These are phyloP conservation scores for Dermochelys coriacea DNA, from an alignment of 2,797 vertebrate genomes.

Conservation along the genomic window DNA sequence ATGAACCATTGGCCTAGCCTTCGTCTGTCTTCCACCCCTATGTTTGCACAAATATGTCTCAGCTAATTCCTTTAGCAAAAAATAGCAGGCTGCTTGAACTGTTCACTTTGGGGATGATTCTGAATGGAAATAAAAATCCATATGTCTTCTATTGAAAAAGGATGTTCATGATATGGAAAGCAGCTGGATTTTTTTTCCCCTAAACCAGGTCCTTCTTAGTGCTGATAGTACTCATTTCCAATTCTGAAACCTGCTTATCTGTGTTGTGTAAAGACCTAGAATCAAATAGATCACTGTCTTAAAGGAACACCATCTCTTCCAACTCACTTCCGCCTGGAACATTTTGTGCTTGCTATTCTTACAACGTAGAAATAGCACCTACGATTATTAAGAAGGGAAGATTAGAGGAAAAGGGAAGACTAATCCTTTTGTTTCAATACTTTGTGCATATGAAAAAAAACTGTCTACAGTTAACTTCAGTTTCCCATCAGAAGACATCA, in stretches of 20 bases:
- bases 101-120: background rate
- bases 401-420: background rate
- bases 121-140: background rate
- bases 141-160: background rate
- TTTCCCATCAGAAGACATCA: background rate
- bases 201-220: background rate
- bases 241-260: constrained; percentile 38
- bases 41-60: background rate
- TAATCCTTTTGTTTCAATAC: constrained; percentile 35
- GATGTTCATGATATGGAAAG: constrained; percentile 2
- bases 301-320: constrained; percentile 23
- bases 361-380: constrained; percentile 21
- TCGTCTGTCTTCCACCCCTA: background rate
- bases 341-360: background rate
- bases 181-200: background rate
- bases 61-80: background rate
- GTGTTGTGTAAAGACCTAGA: constrained; percentile 10
- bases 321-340: constrained; percentile 24
- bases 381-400: constrained; percentile 36
- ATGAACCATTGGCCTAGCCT: background rate
- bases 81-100: background rate
- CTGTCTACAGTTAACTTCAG: background rate
- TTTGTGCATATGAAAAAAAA: background rate
- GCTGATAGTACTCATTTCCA: constrained; percentile 19
- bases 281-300: constrained; percentile 45